Evolutionary conservation across 2,113 vertebrate genomes (phyloP).

Genomic region (Actinemys pallida): DNA sequence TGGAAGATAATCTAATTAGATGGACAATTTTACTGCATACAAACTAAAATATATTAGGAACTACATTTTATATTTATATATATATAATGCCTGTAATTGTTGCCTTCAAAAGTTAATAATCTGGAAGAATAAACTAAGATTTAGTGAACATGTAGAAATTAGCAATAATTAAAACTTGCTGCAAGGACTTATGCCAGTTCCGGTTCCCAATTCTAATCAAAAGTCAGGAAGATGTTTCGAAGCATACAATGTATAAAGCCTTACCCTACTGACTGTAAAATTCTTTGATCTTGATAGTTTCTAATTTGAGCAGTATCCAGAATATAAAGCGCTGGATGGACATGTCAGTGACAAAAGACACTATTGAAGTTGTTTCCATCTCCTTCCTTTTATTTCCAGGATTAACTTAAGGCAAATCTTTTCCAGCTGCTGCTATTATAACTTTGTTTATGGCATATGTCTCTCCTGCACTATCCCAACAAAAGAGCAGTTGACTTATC

Average conservation of each 20-base stretch:
- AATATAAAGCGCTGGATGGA: background rate
- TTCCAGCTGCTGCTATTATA: slow-evolving; percentile 53
- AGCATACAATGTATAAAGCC: background rate
- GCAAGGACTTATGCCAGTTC: background rate
- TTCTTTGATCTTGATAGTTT: slow-evolving; percentile 10
- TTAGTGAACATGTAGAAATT: background rate
- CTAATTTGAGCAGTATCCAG: slow-evolving; percentile 20
- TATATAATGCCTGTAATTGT: background rate
- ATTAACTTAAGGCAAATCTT: slow-evolving; percentile 28
- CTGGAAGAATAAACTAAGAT: background rate
- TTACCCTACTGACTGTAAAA: background rate
- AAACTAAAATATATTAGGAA: background rate
- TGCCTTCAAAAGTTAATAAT: background rate
- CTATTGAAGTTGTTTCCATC: background rate
- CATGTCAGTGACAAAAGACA: background rate
- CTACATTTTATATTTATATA: background rate
- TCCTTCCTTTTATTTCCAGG: background rate
- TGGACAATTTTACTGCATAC: background rate
- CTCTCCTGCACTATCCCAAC: slow-evolving; percentile 33
- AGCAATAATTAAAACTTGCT: background rate
- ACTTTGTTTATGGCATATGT: slow-evolving; percentile 58
- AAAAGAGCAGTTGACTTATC: slow-evolving; percentile 47
- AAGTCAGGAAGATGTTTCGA: background rate
- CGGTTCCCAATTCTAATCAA: slow-evolving; percentile 39
- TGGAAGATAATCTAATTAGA: background rate